Evolutionary conservation across 2,888 invertebrate genomes (phyloP).

Genomic region (Tachina lurida): DNA sequence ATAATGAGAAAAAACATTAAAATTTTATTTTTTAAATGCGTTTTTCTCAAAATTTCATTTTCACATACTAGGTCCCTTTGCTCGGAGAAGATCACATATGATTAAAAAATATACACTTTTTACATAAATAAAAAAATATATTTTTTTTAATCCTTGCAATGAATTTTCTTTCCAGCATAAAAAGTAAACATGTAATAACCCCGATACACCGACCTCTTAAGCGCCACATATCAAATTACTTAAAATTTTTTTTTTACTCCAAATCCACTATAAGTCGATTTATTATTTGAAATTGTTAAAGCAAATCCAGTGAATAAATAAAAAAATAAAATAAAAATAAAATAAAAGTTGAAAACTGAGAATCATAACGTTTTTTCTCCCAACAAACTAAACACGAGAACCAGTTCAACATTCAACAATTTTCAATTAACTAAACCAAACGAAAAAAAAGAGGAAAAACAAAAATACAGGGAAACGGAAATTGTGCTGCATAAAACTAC

Average conservation of each 20-base stretch:
- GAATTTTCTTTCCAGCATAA: conserved; percentile 37
- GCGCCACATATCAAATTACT: conserved; percentile 56
- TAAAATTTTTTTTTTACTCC: not conserved
- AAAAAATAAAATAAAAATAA: conserved; percentile 4
- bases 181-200: conserved; percentile 35
- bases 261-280: not conserved
- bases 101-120: conserved; percentile 40
- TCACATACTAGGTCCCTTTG: too few relatives aligned
- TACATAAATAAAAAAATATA: not conserved
- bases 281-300: not conserved
- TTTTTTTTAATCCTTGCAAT: not conserved
- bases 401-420: not conserved
- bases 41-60: too few relatives aligned
- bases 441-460: not conserved
- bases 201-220: not conserved
- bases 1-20: too few relatives aligned
- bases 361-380: not conserved
- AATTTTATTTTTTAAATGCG: too few relatives aligned
- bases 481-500: conserved; percentile 29
- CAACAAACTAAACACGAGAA: not conserved
- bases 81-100: too few relatives aligned
- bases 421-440: not conserved
- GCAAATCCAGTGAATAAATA: not conserved
- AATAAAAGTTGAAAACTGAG: not conserved
- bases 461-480: conserved; percentile 40